These are phyloP conservation scores for Chinchilla lanigera DNA, from an alignment of 2,113 vertebrate species.

Conservation along the genomic window DNA sequence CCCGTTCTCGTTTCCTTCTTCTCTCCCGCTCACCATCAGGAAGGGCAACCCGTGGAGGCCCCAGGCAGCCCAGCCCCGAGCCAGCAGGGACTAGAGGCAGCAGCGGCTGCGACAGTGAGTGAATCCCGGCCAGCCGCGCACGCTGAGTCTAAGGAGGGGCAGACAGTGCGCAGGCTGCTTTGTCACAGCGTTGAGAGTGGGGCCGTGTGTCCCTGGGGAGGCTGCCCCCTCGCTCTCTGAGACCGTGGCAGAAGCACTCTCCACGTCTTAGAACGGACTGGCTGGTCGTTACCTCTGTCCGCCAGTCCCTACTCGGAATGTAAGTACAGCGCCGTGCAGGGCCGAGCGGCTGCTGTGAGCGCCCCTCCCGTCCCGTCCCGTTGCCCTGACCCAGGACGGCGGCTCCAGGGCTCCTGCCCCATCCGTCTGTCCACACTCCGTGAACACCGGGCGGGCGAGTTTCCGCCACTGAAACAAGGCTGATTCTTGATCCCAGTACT, in stretches of 20 bases:
- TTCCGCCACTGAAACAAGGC: not conserved
- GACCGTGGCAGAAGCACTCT: slow-evolving; percentile 76
- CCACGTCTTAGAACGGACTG: slow-evolving; percentile 82
- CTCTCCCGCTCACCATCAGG: slow-evolving; percentile 88
- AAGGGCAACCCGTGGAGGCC: slow-evolving; percentile 88
- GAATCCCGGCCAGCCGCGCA: slow-evolving; percentile 78
- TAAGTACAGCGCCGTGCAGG: slow-evolving; percentile 46
- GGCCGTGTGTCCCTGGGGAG: slow-evolving; percentile 77
- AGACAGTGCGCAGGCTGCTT: slow-evolving; percentile 66
- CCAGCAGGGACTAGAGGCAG: slow-evolving; percentile 89
- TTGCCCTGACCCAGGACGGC: slow-evolving; percentile 12
- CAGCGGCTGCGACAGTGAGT: slow-evolving; percentile 90
- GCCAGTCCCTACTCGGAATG: slow-evolving; percentile 69
- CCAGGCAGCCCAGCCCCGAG: slow-evolving; percentile 87
- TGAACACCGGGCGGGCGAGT: not conserved
- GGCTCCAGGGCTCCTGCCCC: slow-evolving; percentile 30
- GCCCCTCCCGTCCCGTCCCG: not conserved
- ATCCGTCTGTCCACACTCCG: not conserved
- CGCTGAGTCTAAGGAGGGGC: slow-evolving; percentile 71
- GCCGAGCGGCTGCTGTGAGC: not conserved
- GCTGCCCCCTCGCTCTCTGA: slow-evolving; percentile 53
- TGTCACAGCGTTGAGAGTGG: slow-evolving; percentile 50
- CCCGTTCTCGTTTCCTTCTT: slow-evolving; percentile 83
- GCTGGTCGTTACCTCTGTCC: slow-evolving; percentile 67
- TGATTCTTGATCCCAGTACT: slow-evolving; percentile 1